Evolutionary conservation across 2,797 vertebrate species (phyloP).

Genomic region (Brachyrhaphis roseni): DNA sequence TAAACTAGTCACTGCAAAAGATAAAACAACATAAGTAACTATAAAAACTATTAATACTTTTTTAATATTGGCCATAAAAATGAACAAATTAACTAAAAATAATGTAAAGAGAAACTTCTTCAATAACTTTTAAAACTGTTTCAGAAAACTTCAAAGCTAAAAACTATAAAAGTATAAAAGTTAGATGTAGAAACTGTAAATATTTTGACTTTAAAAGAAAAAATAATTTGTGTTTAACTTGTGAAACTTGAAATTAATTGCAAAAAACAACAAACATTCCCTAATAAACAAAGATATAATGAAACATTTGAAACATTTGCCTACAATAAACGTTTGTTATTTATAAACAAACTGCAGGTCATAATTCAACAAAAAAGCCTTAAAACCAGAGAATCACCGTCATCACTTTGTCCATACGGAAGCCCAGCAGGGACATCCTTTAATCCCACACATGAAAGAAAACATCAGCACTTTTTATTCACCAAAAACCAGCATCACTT

Average conservation of each 20-base stretch:
- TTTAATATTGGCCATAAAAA: background rate
- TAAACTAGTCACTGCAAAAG: background rate
- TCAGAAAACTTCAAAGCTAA: background rate
- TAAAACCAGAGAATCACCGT: background rate
- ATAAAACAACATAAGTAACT: background rate
- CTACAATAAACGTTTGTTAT: background rate
- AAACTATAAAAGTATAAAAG: background rate
- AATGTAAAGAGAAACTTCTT: background rate
- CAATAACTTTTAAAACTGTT: background rate
- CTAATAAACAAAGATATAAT: background rate
- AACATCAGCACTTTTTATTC: constrained; percentile 18
- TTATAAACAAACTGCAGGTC: background rate
- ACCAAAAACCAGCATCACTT: constrained; percentile 77
- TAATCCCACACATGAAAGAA: constrained; percentile 5
- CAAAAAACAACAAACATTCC: background rate
- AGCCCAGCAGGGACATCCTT: constrained; percentile 3
- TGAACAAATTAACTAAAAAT: background rate
- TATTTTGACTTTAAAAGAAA: no score
- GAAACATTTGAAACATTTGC: background rate
- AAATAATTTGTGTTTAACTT: background rate
- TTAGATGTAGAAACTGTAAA: background rate
- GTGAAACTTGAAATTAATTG: background rate
- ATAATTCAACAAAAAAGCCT: background rate
- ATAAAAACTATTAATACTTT: background rate
- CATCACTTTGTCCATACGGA: background rate